phyloP scores from a whole-genome alignment of 1,140 invertebrate genomes.

The Nixonia krombeini region DNA sequence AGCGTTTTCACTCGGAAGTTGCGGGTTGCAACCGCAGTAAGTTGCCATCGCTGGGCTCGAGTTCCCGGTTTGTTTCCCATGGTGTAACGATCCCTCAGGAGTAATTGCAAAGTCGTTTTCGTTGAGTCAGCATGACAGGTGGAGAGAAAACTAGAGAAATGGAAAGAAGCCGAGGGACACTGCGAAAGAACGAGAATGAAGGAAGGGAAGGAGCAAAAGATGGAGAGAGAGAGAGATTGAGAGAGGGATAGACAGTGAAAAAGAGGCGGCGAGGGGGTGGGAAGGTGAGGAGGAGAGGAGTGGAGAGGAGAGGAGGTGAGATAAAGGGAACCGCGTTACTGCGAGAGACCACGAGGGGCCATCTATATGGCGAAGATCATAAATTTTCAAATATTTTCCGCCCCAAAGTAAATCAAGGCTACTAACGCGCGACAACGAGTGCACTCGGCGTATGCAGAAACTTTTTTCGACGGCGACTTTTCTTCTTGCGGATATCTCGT shows the following conservation, averaged over 20 bases:
- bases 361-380: conserved; percentile 27
- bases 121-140: conserved; percentile 55
- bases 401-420: conserved; percentile 54
- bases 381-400: conserved; percentile 63
- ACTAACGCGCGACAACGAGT: neutral
- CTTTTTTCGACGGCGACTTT: neutral
- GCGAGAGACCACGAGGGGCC: conserved; percentile 33
- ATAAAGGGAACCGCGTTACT: conserved; percentile 25
- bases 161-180: conserved; percentile 8
- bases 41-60: neutral
- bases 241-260: neutral
- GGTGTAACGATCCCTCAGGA: conserved; percentile 59
- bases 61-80: conserved; percentile 58
- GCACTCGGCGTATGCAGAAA: neutral
- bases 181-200: neutral
- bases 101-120: conserved; percentile 64
- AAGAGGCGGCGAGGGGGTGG: neutral
- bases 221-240: too few relatives aligned
- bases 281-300: too few relatives aligned
- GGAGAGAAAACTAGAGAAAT: conserved; percentile 12
- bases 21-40: neutral
- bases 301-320: conserved; percentile 8
- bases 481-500: too few relatives aligned
- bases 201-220: neutral
- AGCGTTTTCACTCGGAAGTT: neutral